Evolutionary conservation across 2,888 invertebrate genomes (phyloP).

Genomic region (Aplocera efformata): DNA sequence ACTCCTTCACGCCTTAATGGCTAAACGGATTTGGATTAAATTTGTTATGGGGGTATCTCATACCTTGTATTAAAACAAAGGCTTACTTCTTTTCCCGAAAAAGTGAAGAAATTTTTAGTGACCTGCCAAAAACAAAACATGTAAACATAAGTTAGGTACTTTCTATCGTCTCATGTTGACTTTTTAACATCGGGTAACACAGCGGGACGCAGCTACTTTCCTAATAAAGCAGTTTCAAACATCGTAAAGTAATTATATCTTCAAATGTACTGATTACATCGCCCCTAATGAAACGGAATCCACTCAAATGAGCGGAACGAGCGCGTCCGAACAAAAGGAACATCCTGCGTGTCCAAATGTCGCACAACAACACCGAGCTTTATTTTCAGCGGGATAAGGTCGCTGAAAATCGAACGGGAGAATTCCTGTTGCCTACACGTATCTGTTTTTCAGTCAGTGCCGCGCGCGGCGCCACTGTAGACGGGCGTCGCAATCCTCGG

Average conservation of each 20-base stretch:
- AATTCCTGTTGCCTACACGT: constrained; percentile 49
- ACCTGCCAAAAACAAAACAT: too few relatives aligned
- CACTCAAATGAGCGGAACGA: constrained; percentile 59
- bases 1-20: too few relatives aligned
- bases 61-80: too few relatives aligned
- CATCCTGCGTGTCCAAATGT: constrained; percentile 52
- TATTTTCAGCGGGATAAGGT: constrained; percentile 36
- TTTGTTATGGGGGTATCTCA: too few relatives aligned
- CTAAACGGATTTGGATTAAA: too few relatives aligned
- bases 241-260: constrained; percentile 8
- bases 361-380: constrained; percentile 29
- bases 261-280: constrained; percentile 23
- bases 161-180: too few relatives aligned
- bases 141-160: too few relatives aligned
- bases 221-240: constrained; percentile 5
- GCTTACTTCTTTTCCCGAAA: too few relatives aligned
- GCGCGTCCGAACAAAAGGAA: constrained; percentile 68
- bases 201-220: too few relatives aligned
- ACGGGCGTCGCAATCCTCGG: constrained; percentile 65
- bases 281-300: constrained; percentile 58
- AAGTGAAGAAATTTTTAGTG: too few relatives aligned
- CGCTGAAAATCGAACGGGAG: constrained; percentile 32
- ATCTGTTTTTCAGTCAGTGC: constrained; percentile 65
- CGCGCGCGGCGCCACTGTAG: constrained; percentile 74
- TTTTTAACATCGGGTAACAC: too few relatives aligned